Conservation (phyloP, 2,888 invertebrate genomes). For the Nomada lathburiana region DNA sequence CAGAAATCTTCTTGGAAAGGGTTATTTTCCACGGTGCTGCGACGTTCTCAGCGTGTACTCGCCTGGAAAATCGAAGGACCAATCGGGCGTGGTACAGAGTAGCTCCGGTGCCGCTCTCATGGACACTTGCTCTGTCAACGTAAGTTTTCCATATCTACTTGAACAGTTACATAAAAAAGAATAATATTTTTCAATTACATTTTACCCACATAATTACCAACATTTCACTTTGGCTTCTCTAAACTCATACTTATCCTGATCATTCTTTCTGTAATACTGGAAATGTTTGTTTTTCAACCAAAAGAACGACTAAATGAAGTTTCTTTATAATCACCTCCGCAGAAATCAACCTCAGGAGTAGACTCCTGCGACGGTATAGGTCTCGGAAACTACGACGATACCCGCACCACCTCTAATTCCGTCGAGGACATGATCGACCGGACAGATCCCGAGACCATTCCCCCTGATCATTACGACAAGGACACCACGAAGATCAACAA, state of each 20-base stretch:
- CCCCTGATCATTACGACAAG: constrained; percentile 40
- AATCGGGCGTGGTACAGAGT: constrained; percentile 80
- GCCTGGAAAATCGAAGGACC: constrained; percentile 79
- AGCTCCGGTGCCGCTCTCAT: constrained; percentile 82
- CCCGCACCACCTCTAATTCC: constrained; percentile 49
- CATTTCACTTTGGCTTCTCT: no score
- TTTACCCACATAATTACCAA: no score
- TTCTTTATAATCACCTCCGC: not conserved
- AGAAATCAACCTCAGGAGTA: constrained; percentile 71
- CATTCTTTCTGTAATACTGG: not conserved
- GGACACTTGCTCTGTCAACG: constrained; percentile 80
- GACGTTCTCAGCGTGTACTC: constrained; percentile 82
- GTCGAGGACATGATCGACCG: constrained; percentile 52
- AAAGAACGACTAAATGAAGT: no score
- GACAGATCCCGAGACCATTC: constrained; percentile 23
- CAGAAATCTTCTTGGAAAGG: constrained; percentile 80
- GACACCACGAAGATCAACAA: constrained; percentile 44
- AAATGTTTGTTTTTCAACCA: not conserved
- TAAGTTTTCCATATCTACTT: constrained; percentile 54
- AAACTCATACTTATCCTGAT: no score
- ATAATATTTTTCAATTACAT: not conserved
- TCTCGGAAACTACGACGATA: constrained; percentile 57
- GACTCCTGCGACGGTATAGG: constrained; percentile 67
- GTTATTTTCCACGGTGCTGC: constrained; percentile 81
- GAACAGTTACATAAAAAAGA: not conserved